Evolutionary conservation across 2,888 invertebrate genomes (phyloP).

Genomic region (Neria commutata): DNA sequence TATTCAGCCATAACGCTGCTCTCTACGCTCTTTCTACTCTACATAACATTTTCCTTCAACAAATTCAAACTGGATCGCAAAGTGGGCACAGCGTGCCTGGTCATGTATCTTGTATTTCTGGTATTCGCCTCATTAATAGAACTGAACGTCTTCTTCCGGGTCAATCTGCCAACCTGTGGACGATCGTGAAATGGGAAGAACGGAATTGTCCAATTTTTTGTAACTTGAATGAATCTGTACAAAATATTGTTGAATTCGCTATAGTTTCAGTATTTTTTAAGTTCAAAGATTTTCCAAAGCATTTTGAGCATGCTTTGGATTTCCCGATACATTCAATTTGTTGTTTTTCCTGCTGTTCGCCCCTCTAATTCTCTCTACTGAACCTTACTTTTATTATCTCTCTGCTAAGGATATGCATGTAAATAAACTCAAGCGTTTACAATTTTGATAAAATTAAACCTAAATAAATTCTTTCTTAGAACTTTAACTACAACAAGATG

Average conservation of each 20-base stretch:
- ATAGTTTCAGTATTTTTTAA: not conserved
- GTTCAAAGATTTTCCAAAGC: not conserved
- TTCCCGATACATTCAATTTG: not conserved
- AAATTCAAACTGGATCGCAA: slow-evolving; percentile 85
- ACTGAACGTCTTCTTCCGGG: slow-evolving; percentile 90
- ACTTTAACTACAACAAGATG: no score
- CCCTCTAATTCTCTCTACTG: not conserved
- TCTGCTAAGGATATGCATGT: slow-evolving; percentile 1
- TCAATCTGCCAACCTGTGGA: slow-evolving; percentile 85
- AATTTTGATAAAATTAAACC: not conserved
- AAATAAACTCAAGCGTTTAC: slow-evolving; percentile 7
- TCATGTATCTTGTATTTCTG: slow-evolving; percentile 87
- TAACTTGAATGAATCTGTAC: no score
- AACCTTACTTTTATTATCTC: not conserved
- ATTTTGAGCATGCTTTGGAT: not conserved
- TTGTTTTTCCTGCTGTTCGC: not conserved
- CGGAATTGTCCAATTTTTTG: no score
- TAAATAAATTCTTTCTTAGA: no score
- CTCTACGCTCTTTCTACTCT: slow-evolving; percentile 82
- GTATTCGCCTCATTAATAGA: slow-evolving; percentile 89
- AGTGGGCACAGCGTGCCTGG: slow-evolving; percentile 82
- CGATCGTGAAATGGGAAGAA: slow-evolving; percentile 61
- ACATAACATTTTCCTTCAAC: slow-evolving; percentile 83
- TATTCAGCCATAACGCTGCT: slow-evolving; percentile 89
- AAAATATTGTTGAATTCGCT: not conserved